phyloP scores from a whole-genome alignment of 2,113 vertebrate genomes.

The Heterotilapia buettikoferi region DNA sequence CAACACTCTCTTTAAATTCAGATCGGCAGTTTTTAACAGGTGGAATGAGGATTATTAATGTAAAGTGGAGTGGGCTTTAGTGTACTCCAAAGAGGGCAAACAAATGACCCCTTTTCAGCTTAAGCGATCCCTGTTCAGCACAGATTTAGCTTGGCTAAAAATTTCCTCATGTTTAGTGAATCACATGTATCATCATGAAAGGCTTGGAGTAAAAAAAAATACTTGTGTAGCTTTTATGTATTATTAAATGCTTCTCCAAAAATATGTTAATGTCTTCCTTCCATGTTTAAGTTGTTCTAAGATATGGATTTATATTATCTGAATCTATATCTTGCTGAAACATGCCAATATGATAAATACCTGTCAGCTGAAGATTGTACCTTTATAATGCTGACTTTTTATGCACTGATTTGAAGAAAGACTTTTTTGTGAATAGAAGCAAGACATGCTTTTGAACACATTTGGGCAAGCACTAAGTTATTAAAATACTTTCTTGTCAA shows the following conservation, averaged over 20 bases:
- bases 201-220: neutral
- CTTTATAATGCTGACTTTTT: neutral
- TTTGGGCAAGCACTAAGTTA: neutral
- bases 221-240: neutral
- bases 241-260: neutral
- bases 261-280: neutral
- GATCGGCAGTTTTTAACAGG: conserved; percentile 14
- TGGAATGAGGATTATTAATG: neutral
- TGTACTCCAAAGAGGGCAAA: neutral
- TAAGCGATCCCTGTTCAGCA: neutral
- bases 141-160: neutral
- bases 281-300: neutral
- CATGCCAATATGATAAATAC: neutral
- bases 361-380: neutral
- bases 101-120: neutral
- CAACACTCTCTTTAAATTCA: conserved; percentile 28
- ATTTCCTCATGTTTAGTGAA: neutral
- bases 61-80: neutral
- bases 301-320: neutral
- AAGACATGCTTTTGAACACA: neutral
- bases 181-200: neutral
- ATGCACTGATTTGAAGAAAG: neutral
- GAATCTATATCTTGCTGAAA: neutral
- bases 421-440: neutral
- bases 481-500: neutral